phyloP scores from a whole-genome alignment of 2,888 invertebrate species.

The Proisotoma minuta region DNA sequence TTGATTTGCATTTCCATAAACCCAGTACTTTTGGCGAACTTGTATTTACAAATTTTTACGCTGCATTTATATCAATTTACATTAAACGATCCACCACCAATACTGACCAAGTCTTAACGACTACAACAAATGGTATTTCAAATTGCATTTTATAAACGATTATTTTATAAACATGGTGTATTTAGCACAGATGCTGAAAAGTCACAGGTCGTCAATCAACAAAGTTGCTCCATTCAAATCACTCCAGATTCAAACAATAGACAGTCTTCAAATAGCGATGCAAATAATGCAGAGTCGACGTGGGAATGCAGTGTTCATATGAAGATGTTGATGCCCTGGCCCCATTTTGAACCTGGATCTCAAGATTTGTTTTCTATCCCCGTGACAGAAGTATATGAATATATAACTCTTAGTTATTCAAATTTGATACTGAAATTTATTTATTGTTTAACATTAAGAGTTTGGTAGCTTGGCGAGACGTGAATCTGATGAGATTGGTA shows the following conservation, averaged over 20 bases:
- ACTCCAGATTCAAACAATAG: not conserved
- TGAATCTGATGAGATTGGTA: constrained; percentile 50
- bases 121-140: too few relatives aligned
- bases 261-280: too few relatives aligned
- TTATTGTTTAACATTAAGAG: too few relatives aligned
- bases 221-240: too few relatives aligned
- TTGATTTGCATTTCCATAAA: constrained; percentile 42
- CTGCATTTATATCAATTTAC: constrained; percentile 49
- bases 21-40: constrained; percentile 48
- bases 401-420: not conserved
- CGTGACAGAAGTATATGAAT: constrained; percentile 48
- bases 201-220: too few relatives aligned
- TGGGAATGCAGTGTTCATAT: constrained; percentile 48
- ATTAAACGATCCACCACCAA: constrained; percentile 46
- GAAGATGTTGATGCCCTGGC: constrained; percentile 49
- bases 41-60: constrained; percentile 51
- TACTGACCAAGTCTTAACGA: too few relatives aligned
- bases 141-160: too few relatives aligned
- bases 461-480: constrained; percentile 49
- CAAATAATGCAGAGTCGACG: constrained; percentile 29
- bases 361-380: constrained; percentile 50
- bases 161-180: too few relatives aligned
- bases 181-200: too few relatives aligned
- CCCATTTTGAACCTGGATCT: constrained; percentile 50
- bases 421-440: too few relatives aligned